Evolutionary conservation across 2,797 vertebrate genomes (phyloP).

Genomic region (Coendou prehensilis): DNA sequence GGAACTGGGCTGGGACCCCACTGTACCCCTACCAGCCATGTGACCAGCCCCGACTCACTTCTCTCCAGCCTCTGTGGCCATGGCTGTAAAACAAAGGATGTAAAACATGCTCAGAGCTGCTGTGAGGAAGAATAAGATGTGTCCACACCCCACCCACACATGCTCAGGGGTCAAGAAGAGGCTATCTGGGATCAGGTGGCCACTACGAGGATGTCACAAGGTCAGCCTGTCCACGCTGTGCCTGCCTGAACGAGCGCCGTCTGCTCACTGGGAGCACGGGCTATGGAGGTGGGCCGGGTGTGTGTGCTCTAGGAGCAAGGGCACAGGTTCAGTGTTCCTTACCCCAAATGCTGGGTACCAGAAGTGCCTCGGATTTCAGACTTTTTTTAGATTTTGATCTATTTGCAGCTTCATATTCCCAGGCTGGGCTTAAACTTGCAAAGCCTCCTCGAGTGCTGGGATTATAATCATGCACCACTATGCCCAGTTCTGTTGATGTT

Average conservation of each 20-base stretch:
- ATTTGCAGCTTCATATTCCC: background rate
- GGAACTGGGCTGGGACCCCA: background rate
- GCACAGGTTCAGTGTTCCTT: accelerated
- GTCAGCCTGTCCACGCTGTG: background rate
- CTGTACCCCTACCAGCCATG: background rate
- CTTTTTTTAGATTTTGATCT: background rate
- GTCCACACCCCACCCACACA: background rate
- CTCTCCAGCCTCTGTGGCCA: background rate
- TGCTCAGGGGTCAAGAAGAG: background rate
- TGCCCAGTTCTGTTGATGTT: no score
- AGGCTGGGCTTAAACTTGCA: background rate
- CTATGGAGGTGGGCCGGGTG: accelerated
- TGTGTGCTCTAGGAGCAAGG: background rate
- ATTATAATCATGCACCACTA: background rate
- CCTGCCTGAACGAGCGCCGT: background rate
- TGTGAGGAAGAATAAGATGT: background rate
- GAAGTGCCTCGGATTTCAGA: background rate
- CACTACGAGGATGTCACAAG: background rate
- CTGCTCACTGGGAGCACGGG: background rate
- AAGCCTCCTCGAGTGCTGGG: background rate
- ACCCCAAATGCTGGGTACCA: background rate
- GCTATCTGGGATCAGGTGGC: background rate
- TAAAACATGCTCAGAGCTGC: background rate
- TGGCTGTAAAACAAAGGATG: background rate
- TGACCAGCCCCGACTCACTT: background rate